These are phyloP conservation scores for Pardosa pseudoannulata DNA, from an alignment of 2,888 invertebrate genomes.

Conservation along the genomic window DNA sequence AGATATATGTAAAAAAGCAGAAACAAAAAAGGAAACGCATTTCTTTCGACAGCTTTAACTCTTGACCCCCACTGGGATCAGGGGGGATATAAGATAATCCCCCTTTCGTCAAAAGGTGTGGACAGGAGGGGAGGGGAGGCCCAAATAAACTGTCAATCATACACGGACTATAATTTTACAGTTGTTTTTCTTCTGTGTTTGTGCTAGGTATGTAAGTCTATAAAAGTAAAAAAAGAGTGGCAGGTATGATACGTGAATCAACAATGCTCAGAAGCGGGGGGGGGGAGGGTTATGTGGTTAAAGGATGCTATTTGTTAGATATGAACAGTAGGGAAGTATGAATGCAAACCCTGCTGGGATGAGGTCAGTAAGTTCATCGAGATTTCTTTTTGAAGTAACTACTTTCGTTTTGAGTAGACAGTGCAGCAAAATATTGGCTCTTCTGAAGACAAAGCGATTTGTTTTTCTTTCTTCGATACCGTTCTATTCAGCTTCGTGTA, in stretches of 20 bases:
- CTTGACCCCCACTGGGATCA: slow-evolving; percentile 5
- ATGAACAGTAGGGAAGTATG: slow-evolving; percentile 50
- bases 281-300: slow-evolving; percentile 8
- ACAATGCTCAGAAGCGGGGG: slow-evolving; percentile 36
- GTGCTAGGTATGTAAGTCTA: slow-evolving; percentile 22
- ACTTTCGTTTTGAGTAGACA: neutral
- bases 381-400: slow-evolving; percentile 43
- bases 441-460: slow-evolving; percentile 21
- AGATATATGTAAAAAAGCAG: neutral
- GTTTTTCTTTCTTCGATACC: neutral
- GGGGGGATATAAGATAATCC: neutral
- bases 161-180: slow-evolving; percentile 59
- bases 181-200: slow-evolving; percentile 38
- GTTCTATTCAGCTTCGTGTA: neutral
- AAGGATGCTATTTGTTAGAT: slow-evolving; percentile 28
- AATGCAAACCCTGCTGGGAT: slow-evolving; percentile 44
- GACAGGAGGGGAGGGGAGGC: slow-evolving; percentile 50
- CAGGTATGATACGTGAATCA: slow-evolving; percentile 67
- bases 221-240: slow-evolving; percentile 38
- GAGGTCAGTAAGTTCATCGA: slow-evolving; percentile 38
- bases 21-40: slow-evolving; percentile 26
- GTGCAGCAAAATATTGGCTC: slow-evolving; percentile 52
- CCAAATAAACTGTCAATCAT: slow-evolving; percentile 65
- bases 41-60: slow-evolving; percentile 39
- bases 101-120: slow-evolving; percentile 54